Evolutionary conservation across 2,888 invertebrate genomes (phyloP).

Genomic region (Drosophila paucipuncta): DNA sequence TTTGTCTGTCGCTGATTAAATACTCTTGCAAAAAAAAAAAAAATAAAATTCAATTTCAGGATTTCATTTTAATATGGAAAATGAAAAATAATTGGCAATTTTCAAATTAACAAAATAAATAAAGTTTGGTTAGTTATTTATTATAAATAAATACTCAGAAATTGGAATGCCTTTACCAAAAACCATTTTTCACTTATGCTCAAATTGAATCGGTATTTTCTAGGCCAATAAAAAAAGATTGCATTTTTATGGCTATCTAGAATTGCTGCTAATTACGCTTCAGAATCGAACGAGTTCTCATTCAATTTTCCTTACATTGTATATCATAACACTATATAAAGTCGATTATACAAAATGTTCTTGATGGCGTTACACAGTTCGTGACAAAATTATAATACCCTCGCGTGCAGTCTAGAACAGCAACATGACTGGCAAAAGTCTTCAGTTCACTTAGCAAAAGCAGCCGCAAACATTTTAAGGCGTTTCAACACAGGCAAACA

Average conservation of each 20-base stretch:
- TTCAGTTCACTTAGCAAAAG: slow-evolving; percentile 52
- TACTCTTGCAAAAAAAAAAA: slow-evolving; percentile 1
- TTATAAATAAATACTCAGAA: background rate
- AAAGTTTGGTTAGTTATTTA: background rate
- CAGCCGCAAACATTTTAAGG: slow-evolving; percentile 53
- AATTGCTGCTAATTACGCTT: background rate
- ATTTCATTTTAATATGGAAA: background rate
- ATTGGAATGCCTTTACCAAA: too few species aligned
- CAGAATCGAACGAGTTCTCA: background rate
- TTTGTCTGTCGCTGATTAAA: background rate
- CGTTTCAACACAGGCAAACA: slow-evolving; percentile 43
- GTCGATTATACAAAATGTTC: background rate
- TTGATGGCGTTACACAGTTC: slow-evolving; percentile 3
- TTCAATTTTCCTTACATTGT: background rate
- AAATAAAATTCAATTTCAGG: background rate
- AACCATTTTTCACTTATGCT: too few species aligned
- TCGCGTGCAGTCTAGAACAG: background rate
- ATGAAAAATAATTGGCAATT: background rate
- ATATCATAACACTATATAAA: background rate
- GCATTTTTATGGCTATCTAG: background rate
- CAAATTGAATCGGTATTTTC: too few species aligned
- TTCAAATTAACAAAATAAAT: background rate
- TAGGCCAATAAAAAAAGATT: background rate
- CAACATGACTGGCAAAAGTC: slow-evolving; percentile 44
- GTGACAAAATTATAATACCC: slow-evolving; percentile 11